phyloP scores from a whole-genome alignment of 2,888 invertebrate species.

The Apomyelois bistriatella region DNA sequence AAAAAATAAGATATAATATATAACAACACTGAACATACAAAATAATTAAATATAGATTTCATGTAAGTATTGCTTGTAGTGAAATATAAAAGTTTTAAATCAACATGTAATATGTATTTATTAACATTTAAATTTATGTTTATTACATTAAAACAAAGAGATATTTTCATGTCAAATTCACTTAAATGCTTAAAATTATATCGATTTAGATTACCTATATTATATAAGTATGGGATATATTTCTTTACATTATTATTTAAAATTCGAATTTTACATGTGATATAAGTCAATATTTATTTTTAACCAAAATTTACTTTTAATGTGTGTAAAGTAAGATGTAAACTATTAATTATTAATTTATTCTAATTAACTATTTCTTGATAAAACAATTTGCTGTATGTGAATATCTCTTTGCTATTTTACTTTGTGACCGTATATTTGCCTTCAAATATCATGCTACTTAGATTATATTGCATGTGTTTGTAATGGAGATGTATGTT shows the following conservation, averaged over 20 bases:
- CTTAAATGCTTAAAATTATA: too few species aligned
- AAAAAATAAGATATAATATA: too few species aligned
- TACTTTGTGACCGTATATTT: constrained; percentile 19
- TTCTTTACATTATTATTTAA: too few species aligned
- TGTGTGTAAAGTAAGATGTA: too few species aligned
- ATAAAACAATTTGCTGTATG: not conserved
- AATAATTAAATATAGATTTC: not conserved
- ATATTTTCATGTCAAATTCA: not conserved
- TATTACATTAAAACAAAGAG: constrained; percentile 1
- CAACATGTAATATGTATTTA: not conserved
- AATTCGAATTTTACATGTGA: too few species aligned
- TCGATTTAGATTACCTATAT: too few species aligned
- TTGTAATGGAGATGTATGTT: constrained; percentile 13
- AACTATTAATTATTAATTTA: too few species aligned
- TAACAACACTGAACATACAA: not conserved
- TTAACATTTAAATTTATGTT: constrained; percentile 1
- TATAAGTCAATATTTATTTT: too few species aligned
- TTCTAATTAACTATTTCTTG: too few species aligned
- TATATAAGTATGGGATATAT: too few species aligned
- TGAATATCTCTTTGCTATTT: constrained; percentile 15
- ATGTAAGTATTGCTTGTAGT: not conserved
- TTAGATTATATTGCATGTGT: constrained; percentile 15
- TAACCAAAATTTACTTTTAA: too few species aligned
- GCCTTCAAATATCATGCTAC: constrained; percentile 22
- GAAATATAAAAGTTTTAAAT: not conserved